Base-by-base conservation (phyloP, 2,888 invertebrate genomes). In the Rhyacophila evoluta region DNA sequence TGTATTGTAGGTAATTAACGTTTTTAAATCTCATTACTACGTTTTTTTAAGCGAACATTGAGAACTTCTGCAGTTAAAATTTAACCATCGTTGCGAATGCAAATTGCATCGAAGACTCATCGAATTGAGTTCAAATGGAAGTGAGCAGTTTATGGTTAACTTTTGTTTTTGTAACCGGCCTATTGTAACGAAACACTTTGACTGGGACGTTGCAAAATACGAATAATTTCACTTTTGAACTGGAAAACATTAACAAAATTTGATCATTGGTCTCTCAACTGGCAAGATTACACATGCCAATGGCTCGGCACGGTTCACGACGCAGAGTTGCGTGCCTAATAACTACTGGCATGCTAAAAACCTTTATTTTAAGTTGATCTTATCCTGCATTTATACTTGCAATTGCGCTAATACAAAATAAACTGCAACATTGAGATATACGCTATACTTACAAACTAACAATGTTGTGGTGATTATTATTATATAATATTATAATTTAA, bases 191-290 rank as follows among this genome's bases (percentile, higher is more conserved):
- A 72, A 79, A 76, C 76, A 55, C 55, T 55, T 55, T 55, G 55
- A 19, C 55, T 12, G 55, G 72, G 72, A 75, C 79, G 37, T 80
- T 79, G 55, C 77, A 69, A 74, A 71, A 80, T 76, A 33, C 29
- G 69, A 72, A 74, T 75, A 81, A 77, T 81, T 81, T 81, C 81
- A 79, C 81, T 81, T 81, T 81, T 81, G 81, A 81, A 79, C 81
- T 36, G 76, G 75, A 67, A 71, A 74, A 74, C 81, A 74, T 74
- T 78, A 36, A 73, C 78, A 25, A 77, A 77, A 77, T 72, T 10
- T 69, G 69, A 69, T 69, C 69, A 33, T 15, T 33, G 69, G 29
- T 33, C 29, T 69, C 29, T 55, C 55, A 55, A 55, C 19, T 55
- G 25, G 55, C 55, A 55, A 55, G 55, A 55, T 55, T 55, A 55